phyloP scores from a whole-genome alignment of 2,888 invertebrate species.

The Parascotia fuliginaria region DNA sequence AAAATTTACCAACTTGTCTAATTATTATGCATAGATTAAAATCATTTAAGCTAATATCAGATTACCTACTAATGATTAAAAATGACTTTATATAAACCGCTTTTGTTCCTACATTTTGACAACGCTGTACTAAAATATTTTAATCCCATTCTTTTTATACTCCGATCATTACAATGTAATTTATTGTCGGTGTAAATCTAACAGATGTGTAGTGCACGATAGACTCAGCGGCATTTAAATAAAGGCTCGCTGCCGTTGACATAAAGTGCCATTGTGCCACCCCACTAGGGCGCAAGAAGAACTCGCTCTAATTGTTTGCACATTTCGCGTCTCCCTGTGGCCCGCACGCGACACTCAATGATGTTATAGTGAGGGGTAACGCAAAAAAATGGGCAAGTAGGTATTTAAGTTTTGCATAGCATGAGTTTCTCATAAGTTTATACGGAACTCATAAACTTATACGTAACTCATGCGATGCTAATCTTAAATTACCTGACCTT shows the following conservation, averaged over 20 bases:
- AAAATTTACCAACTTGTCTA: no score
- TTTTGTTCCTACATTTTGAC: neutral
- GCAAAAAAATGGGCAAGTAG: neutral
- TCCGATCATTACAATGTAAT: conserved; percentile 54
- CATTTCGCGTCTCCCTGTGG: conserved; percentile 71
- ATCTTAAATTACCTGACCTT: no score
- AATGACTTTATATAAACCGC: neutral
- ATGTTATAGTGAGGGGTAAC: conserved; percentile 40
- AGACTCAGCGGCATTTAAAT: conserved; percentile 65
- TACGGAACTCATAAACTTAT: no score
- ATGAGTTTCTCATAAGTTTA: no score
- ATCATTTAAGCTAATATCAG: no score
- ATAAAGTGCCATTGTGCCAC: conserved; percentile 75
- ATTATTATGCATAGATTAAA: no score
- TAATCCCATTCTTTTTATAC: conserved; percentile 46
- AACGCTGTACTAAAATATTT: no score
- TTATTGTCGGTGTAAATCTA: conserved; percentile 67
- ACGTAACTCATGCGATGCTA: no score
- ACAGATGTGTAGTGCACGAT: conserved; percentile 73
- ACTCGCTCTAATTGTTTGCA: conserved; percentile 83
- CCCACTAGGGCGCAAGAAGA: conserved; percentile 68
- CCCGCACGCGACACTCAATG: conserved; percentile 48
- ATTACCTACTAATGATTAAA: no score
- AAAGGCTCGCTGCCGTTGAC: conserved; percentile 71
- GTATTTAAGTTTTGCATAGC: no score